Conservation (phyloP, 1,140 invertebrate species). For the Drosophila quadrilineata region DNA sequence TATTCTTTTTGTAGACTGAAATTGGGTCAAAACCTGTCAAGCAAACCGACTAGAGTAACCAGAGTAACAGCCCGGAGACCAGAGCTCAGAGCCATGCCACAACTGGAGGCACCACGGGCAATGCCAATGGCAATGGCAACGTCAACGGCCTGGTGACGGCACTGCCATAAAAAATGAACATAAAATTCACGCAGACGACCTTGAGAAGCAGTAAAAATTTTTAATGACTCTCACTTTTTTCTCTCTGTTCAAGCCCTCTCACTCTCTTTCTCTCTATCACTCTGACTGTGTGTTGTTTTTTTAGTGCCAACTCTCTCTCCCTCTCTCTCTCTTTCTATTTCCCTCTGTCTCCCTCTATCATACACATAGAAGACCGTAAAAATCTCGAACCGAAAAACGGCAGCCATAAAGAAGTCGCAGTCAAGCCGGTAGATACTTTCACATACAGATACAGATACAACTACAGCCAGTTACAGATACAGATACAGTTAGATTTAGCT, state of each 20-base stretch:
- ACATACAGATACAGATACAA: slow-evolving; percentile 4
- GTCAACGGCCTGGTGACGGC: slow-evolving; percentile 30
- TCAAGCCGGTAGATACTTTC: slow-evolving; percentile 1
- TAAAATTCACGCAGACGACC: slow-evolving; percentile 77
- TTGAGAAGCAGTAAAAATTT: slow-evolving; percentile 81
- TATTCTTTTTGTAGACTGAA: too few species aligned
- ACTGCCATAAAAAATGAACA: slow-evolving; percentile 66
- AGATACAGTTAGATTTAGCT: slow-evolving; percentile 18
- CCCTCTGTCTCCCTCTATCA: too few species aligned
- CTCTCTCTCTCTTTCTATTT: too few species aligned
- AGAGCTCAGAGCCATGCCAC: too few species aligned
- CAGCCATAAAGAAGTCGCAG: slow-evolving; percentile 49
- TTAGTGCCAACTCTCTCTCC: slow-evolving; percentile 70
- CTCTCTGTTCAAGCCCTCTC: slow-evolving; percentile 62
- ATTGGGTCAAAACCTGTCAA: too few species aligned
- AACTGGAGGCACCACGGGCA: slow-evolving; percentile 9
- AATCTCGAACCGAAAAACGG: slow-evolving; percentile 57
- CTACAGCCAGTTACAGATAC: background rate
- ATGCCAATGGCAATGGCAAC: slow-evolving; percentile 33
- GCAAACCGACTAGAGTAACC: too few species aligned
- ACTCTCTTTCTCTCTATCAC: too few species aligned
- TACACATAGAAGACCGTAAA: slow-evolving; percentile 69
- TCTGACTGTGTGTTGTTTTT: too few species aligned
- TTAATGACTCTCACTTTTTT: slow-evolving; percentile 81
- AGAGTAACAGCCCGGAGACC: too few species aligned